Base-by-base conservation (phyloP, 2,797 vertebrate genomes). In the Pelochelys cantorii region DNA sequence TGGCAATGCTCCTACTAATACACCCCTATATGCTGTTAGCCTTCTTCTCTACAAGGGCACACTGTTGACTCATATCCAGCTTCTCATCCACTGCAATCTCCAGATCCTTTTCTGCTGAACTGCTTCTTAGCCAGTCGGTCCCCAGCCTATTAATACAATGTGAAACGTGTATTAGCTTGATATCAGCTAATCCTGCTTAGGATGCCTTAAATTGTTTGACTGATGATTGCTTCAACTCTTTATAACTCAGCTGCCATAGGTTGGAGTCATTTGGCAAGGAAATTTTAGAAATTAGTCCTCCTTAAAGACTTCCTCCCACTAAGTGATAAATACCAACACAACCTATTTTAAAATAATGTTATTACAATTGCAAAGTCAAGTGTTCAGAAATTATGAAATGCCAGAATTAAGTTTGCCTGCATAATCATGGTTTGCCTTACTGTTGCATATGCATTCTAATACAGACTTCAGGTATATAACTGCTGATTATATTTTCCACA, bases 11-110 rank as follows among this genome's bases (percentile, higher is more conserved):
- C 42, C 42, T 48, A 48, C 42, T 48, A 48, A 48, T 48, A 48
- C 42, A 48, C 42, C 8, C 42, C 42, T 48, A 8, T 48, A 48
- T 48, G 42, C 42, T 48, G 42, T 48, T 48, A 48, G 42, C 42
- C 42, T 48, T 48, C 42, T 48, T 48, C 2, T 2, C 7, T 8
- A 8, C 7, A 2, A 48, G 8, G 42, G 8, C 7, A 7, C 7
- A 48, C 42, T 48, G 42, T 48, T 48, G 42, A 48, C 42, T 48
- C 8, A 48, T 48, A 48, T 48, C 42, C 42, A 48, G 42, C 42
- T 48, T 48, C 42, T 48, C 42, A 48, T 48, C 42, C 42, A 48
- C 42, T 8, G 42, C 42, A 48, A 48, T 48, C 42, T 48, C 42
- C 42, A 48, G 42, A 8, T 48, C 42, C 42, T 48, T 48, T 48